Evolutionary conservation across 2,113 vertebrate species (phyloP).

Genomic region (Saccopteryx bilineata): DNA sequence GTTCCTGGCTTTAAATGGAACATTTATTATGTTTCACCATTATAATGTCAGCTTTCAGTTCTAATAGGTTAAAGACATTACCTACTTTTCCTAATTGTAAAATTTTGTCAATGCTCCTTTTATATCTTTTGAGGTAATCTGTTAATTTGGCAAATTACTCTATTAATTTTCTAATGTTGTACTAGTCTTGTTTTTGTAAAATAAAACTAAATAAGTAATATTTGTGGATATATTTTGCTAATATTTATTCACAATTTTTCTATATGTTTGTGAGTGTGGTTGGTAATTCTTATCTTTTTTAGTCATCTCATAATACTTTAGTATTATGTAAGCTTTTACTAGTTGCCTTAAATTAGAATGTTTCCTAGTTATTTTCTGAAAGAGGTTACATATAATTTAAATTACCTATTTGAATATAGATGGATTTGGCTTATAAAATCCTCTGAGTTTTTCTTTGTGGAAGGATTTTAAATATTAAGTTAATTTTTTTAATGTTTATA

Average conservation of each 20-base stretch:
- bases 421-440: not conserved
- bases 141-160: not conserved
- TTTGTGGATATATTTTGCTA: not conserved
- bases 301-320: not conserved
- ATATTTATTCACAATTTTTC: not conserved
- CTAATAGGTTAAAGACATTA: not conserved
- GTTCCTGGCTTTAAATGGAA: not conserved
- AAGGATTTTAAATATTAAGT: not conserved
- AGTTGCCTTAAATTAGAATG: not conserved
- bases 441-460: not conserved
- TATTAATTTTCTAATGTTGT: not conserved
- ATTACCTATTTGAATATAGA: not conserved
- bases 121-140: not conserved
- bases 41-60: not conserved
- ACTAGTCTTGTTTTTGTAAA: not conserved
- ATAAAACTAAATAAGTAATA: not conserved
- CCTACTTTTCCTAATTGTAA: not conserved
- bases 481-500: not conserved
- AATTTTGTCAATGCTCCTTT: not conserved
- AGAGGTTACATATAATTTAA: not conserved
- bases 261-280: not conserved
- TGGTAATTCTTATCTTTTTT: not conserved
- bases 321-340: not conserved
- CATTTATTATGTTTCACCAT: not conserved
- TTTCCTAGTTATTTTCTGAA: constrained; percentile 6